phyloP scores from a whole-genome alignment of 1,140 invertebrate genomes.

The Stratiolaelaps scimitus region DNA sequence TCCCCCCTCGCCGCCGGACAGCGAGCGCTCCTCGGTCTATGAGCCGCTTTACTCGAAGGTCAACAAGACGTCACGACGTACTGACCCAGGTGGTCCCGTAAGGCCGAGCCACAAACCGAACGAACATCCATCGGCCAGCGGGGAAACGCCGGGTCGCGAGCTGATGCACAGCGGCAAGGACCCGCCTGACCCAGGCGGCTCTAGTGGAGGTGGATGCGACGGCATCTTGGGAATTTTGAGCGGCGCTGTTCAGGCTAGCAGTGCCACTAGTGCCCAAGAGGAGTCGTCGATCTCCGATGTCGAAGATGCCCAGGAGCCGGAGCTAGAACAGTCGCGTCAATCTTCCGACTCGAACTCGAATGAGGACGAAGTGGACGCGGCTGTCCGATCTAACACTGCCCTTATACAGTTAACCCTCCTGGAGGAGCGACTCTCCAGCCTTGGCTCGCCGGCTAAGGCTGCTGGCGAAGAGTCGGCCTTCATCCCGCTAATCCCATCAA shows the following conservation, averaged over 20 bases:
- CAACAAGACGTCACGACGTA: neutral
- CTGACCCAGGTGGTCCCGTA: too few relatives aligned
- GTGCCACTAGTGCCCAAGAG: too few relatives aligned
- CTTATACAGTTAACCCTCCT: constrained; percentile 23
- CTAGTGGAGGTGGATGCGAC: too few relatives aligned
- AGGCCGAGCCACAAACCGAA: too few relatives aligned
- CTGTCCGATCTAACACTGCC: constrained; percentile 16
- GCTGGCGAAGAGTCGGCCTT: neutral
- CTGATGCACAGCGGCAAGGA: too few relatives aligned
- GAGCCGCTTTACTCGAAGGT: constrained; percentile 28
- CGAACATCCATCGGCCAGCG: too few relatives aligned
- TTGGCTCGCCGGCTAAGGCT: constrained; percentile 16
- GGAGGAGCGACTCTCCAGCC: constrained; percentile 23
- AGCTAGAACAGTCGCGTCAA: neutral
- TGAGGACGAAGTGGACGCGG: constrained; percentile 10
- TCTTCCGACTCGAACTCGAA: constrained; percentile 3
- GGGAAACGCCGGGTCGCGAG: too few relatives aligned
- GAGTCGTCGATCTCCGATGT: constrained; percentile 6
- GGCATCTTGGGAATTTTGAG: too few relatives aligned
- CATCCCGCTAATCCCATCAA: neutral
- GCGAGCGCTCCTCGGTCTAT: constrained; percentile 13
- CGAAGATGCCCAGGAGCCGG: constrained; percentile 9
- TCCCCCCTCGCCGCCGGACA: constrained; percentile 10
- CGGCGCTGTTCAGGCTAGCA: too few relatives aligned
- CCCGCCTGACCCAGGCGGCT: too few relatives aligned